These are phyloP conservation scores for Phortica variegata DNA, from an alignment of 1,140 invertebrate genomes.

Conservation along the genomic window DNA sequence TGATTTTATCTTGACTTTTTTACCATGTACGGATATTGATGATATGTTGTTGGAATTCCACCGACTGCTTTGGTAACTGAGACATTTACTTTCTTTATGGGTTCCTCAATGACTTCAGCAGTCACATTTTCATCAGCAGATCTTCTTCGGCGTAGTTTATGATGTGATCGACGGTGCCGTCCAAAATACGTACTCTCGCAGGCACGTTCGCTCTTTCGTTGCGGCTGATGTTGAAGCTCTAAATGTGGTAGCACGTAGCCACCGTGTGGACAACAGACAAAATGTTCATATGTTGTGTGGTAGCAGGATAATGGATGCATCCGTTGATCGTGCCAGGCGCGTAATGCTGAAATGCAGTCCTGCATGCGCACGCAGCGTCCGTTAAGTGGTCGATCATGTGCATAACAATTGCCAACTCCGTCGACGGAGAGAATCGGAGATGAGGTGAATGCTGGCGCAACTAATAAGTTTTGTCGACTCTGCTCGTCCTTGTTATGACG, in stretches of 20 bases:
- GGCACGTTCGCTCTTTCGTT: too few relatives aligned
- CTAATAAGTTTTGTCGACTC: too few relatives aligned
- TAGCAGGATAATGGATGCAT: slow-evolving; percentile 13
- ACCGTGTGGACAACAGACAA: slow-evolving; percentile 31
- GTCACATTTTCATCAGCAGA: slow-evolving; percentile 3
- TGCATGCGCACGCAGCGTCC: slow-evolving; percentile 20
- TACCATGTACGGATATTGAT: slow-evolving; percentile 35
- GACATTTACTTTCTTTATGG: slow-evolving; percentile 8
- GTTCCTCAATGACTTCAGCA: slow-evolving; percentile 12
- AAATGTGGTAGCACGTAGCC: slow-evolving; percentile 10
- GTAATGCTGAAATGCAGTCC: slow-evolving; percentile 21
- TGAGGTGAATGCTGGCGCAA: too few relatives aligned
- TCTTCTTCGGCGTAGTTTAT: slow-evolving; percentile 5
- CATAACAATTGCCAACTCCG: slow-evolving; percentile 24
- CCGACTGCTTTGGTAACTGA: slow-evolving; percentile 13
- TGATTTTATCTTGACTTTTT: background rate
- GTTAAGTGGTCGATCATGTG: slow-evolving; percentile 15
- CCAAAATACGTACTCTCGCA: slow-evolving; percentile 9
- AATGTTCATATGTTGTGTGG: slow-evolving; percentile 1
- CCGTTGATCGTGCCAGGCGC: slow-evolving; percentile 6
- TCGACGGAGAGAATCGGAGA: background rate
- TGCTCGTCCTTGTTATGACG: too few relatives aligned
- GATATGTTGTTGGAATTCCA: slow-evolving; percentile 14
- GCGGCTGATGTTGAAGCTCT: too few relatives aligned
- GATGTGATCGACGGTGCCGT: slow-evolving; percentile 7